Percentiles rank a stretch among this genome's conserved stretches.
phyloP scores from a whole-genome alignment of 2,888 invertebrate species.

The Crematogaster levior region DNA sequence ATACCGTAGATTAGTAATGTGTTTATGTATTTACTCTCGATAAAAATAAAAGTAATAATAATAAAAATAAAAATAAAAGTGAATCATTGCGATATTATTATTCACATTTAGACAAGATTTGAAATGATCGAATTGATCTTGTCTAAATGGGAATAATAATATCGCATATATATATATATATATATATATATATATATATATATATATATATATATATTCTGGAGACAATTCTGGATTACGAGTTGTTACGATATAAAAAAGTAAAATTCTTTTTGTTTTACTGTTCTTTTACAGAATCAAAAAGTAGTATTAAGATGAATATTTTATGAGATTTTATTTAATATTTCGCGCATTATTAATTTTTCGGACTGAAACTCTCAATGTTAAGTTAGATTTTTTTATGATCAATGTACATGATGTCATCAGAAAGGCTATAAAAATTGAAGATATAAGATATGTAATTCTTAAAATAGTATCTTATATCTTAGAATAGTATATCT shows the following conservation, averaged over 20 bases:
- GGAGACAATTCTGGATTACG: not conserved
- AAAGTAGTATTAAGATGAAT: not conserved
- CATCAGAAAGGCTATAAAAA: not conserved
- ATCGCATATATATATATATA: no score
- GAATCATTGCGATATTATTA: slow-evolving; percentile 30
- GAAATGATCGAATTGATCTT: no score
- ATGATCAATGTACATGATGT: no score
- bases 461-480: slow-evolving; percentile 3
- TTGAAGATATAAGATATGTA: not conserved
- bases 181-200: no score
- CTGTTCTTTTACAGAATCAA: not conserved
- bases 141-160: no score
- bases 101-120: not conserved
- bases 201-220: no score
- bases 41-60: slow-evolving; percentile 39
- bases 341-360: not conserved
- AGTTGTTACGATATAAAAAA: not conserved
- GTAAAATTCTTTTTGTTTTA: not conserved
- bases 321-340: not conserved
- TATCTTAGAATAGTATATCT: not conserved
- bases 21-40: slow-evolving; percentile 1
- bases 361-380: not conserved
- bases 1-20: slow-evolving; percentile 10
- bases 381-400: not conserved
- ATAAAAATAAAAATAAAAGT: slow-evolving; percentile 38